Evolutionary conservation across 1,140 invertebrate genomes (phyloP).

Genomic region (Galleria mellonella): DNA sequence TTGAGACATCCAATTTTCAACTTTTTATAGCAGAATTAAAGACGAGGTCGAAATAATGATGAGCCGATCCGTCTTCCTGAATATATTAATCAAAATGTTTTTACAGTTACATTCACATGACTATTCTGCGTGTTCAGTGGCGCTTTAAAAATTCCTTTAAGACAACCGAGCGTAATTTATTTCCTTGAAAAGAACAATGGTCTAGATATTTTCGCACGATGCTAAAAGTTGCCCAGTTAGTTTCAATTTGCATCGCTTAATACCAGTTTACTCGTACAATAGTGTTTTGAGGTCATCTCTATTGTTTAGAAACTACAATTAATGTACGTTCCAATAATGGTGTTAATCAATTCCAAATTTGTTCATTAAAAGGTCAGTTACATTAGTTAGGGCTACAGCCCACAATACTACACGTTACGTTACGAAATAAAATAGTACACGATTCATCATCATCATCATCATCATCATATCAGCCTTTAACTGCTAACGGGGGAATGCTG

Average conservation of each 20-base stretch:
- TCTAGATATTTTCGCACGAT: constrained; percentile 50
- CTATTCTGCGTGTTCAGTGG: neutral
- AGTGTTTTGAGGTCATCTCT: constrained; percentile 19
- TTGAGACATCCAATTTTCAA: too few relatives aligned
- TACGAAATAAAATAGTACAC: too few relatives aligned
- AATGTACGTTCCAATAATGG: constrained; percentile 18
- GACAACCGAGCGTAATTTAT: constrained; percentile 27
- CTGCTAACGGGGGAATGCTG: too few relatives aligned
- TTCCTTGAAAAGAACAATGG: constrained; percentile 50
- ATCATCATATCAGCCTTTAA: too few relatives aligned
- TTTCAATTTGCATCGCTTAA: constrained; percentile 33
- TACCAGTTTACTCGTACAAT: constrained; percentile 17
- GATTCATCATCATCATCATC: too few relatives aligned
- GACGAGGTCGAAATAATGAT: too few relatives aligned
- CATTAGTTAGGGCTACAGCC: too few relatives aligned
- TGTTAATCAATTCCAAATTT: constrained; percentile 22
- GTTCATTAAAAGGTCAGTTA: constrained; percentile 31
- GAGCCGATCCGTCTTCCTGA: too few relatives aligned
- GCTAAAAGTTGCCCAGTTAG: constrained; percentile 32
- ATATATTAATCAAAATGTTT: too few relatives aligned
- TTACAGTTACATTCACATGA: too few relatives aligned
- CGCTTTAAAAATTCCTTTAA: constrained; percentile 20
- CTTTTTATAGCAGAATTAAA: too few relatives aligned
- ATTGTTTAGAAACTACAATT: constrained; percentile 28
- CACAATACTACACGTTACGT: too few relatives aligned